A percentile compares a stretch with the other conserved stretches of the same genome.
Evolutionary conservation across 2,797 vertebrate genomes (phyloP).

Genomic region (Antennarius maculatus): DNA sequence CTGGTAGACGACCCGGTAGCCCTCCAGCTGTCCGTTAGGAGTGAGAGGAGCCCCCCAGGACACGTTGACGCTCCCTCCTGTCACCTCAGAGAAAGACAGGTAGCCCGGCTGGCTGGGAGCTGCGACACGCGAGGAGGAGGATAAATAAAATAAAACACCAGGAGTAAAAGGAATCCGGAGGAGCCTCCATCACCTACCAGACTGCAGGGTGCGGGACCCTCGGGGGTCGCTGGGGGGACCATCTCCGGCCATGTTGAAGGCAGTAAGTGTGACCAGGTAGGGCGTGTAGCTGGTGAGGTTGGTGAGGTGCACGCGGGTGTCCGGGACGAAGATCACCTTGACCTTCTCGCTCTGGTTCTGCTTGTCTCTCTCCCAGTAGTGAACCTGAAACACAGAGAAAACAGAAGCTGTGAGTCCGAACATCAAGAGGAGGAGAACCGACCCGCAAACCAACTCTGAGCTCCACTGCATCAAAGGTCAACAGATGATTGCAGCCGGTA

Average conservation of each 20-base stretch:
- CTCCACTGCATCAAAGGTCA: constrained; percentile 41
- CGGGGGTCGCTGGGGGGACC: constrained; percentile 89
- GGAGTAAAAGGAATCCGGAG: neutral
- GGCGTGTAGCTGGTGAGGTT: constrained; percentile 92
- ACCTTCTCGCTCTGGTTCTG: constrained; percentile 91
- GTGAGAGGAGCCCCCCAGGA: constrained; percentile 91
- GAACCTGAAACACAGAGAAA: constrained; percentile 79
- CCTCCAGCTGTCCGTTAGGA: constrained; percentile 92
- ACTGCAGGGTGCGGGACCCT: constrained; percentile 87
- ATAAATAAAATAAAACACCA: constrained; percentile 7
- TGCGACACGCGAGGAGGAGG: constrained; percentile 56
- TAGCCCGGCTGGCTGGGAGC: constrained; percentile 91
- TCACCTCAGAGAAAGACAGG: constrained; percentile 92
- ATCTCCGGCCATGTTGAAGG: constrained; percentile 93
- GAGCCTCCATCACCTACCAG: constrained; percentile 76
- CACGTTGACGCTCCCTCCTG: constrained; percentile 89
- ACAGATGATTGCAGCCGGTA: constrained; percentile 7
- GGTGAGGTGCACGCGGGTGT: constrained; percentile 85
- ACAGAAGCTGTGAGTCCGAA: neutral
- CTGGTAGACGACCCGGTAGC: constrained; percentile 93
- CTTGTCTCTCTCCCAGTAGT: constrained; percentile 90
- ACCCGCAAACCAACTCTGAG: neutral
- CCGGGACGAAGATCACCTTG: constrained; percentile 91
- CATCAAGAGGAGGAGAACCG: too few relatives aligned
- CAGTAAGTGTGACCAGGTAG: constrained; percentile 89